Percentiles rank a stretch among this genome's conserved stretches.
Evolutionary conservation across 2,797 vertebrate genomes (phyloP).

Genomic region (Lophius americanus): DNA sequence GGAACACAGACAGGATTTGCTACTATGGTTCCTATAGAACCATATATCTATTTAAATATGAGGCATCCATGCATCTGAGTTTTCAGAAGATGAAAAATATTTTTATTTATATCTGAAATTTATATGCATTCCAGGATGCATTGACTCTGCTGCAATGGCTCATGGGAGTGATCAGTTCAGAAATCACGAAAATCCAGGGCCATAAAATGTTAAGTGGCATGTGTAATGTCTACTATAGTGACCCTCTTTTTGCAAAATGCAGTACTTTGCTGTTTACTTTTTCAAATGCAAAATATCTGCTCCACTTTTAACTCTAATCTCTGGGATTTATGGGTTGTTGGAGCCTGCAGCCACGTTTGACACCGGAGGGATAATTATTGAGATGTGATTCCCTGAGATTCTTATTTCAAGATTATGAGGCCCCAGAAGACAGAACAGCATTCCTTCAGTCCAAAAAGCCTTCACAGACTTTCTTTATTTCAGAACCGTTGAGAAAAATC

Average conservation of each 20-base stretch:
- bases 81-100: background rate
- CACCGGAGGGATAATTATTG: background rate
- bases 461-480: slow-evolving; percentile 19
- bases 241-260: background rate
- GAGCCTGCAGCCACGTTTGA: no score
- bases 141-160: background rate
- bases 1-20: slow-evolving; percentile 1
- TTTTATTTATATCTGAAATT: background rate
- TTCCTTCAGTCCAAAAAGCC: slow-evolving; percentile 23
- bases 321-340: slow-evolving; percentile 12
- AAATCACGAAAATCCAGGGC: background rate
- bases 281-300: slow-evolving; percentile 13
- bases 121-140: slow-evolving; percentile 5
- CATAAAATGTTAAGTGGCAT: background rate
- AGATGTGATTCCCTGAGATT: slow-evolving; percentile 11
- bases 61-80: background rate
- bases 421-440: slow-evolving; percentile 7
- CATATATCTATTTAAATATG: slow-evolving; percentile 7
- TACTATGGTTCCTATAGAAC: slow-evolving; percentile 5
- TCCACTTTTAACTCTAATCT: slow-evolving; percentile 27
- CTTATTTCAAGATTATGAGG: slow-evolving; percentile 9
- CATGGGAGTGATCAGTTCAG: no score
- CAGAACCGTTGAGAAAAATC: slow-evolving; percentile 14
- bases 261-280: slow-evolving; percentile 4
- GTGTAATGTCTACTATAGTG: background rate